Conservation (phyloP, 1,140 invertebrate species). For the Glossosoma conforme region DNA sequence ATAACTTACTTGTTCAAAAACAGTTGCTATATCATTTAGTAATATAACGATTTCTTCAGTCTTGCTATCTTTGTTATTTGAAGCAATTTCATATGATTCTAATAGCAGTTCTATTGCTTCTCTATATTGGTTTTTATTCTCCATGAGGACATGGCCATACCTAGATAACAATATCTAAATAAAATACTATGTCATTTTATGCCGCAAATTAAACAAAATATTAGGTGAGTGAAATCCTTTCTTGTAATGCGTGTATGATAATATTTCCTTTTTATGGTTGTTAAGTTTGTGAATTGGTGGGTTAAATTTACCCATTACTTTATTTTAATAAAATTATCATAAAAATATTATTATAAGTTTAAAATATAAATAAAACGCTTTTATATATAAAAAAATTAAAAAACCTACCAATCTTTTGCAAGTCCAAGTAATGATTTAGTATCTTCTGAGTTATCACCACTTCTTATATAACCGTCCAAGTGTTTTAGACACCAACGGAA, state of each 20-base stretch:
- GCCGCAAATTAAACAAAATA: too few relatives aligned
- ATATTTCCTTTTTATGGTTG: too few relatives aligned
- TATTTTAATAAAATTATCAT: background rate
- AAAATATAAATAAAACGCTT: background rate
- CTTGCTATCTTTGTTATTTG: constrained; percentile 59
- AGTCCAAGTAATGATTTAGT: constrained; percentile 63
- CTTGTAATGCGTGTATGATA: too few relatives aligned
- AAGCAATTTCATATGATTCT: constrained; percentile 64
- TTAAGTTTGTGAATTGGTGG: too few relatives aligned
- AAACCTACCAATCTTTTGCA: constrained; percentile 59
- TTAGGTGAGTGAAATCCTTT: too few relatives aligned
- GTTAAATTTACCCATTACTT: too few relatives aligned
- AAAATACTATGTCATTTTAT: too few relatives aligned
- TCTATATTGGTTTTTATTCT: constrained; percentile 54
- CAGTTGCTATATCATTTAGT: constrained; percentile 80
- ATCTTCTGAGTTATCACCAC: constrained; percentile 51
- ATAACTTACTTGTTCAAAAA: constrained; percentile 49
- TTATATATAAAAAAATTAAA: constrained; percentile 7
- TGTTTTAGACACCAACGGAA: constrained; percentile 71
- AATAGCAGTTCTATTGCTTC: constrained; percentile 65
- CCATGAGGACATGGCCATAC: constrained; percentile 74
- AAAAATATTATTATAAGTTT: background rate
- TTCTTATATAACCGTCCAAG: constrained; percentile 54
- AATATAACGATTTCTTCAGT: constrained; percentile 72
- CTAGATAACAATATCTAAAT: constrained; percentile 9